Evolutionary conservation across 2,113 vertebrate genomes (phyloP).

Genomic region (Atrichornis clamosus): DNA sequence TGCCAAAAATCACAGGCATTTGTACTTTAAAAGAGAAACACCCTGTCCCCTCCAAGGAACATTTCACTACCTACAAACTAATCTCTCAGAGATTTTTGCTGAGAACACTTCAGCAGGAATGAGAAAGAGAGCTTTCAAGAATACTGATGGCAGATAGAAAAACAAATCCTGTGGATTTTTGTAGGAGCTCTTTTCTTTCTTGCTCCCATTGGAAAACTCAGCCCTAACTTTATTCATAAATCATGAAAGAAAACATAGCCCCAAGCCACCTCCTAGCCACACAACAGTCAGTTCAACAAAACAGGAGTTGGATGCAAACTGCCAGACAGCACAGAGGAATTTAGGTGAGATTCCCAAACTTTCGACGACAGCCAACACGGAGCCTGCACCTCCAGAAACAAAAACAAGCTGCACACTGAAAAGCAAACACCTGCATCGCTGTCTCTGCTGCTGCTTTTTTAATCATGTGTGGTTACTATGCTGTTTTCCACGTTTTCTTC

Average conservation of each 20-base stretch:
- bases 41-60: not conserved
- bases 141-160: not conserved
- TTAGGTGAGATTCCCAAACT: not conserved
- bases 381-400: not conserved
- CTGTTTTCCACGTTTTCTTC: constrained; percentile 53
- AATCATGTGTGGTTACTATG: not conserved
- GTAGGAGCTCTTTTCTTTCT: not conserved
- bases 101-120: not conserved
- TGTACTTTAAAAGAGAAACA: not conserved
- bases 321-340: not conserved
- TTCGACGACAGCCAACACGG: not conserved
- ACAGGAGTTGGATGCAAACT: not conserved
- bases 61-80: not conserved
- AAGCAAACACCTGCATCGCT: not conserved
- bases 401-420: not conserved
- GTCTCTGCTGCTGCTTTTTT: not conserved
- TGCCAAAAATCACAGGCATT: not conserved
- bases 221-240: not conserved
- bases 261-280: not conserved
- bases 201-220: not conserved
- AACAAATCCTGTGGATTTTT: not conserved
- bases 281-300: not conserved
- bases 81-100: not conserved
- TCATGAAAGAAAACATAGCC: constrained; percentile 6
- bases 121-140: not conserved